These are phyloP conservation scores for Microctenopoma lineatum DNA, from an alignment of 2,797 vertebrate species.

Conservation along the genomic window DNA sequence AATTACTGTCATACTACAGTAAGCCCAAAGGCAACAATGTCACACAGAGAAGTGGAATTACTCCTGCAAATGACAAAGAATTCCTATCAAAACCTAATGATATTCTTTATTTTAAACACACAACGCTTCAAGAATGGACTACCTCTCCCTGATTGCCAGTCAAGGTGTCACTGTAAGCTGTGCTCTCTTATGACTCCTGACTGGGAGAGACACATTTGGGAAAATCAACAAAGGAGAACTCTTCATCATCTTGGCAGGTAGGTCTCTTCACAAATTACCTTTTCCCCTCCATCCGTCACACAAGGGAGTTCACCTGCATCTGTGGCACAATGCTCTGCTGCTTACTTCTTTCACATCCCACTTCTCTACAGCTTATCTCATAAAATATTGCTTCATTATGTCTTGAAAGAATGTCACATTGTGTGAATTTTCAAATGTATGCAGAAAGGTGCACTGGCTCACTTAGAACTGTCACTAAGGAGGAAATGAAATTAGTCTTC, in stretches of 20 bases:
- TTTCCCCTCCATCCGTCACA: constrained; percentile 87
- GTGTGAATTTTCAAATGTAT: constrained; percentile 56
- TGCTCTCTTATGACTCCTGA: constrained; percentile 86
- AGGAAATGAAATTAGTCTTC: constrained; percentile 37
- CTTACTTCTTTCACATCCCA: constrained; percentile 75
- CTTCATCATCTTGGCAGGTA: constrained; percentile 93
- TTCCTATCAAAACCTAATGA: constrained; percentile 76
- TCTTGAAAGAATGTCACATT: constrained; percentile 62
- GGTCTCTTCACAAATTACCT: constrained; percentile 92
- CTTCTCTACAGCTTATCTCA: constrained; percentile 67
- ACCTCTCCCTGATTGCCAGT: constrained; percentile 87
- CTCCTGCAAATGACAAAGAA: constrained; percentile 73
- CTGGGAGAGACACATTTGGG: constrained; percentile 81
- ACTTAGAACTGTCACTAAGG: constrained; percentile 44
- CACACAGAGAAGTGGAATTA: constrained; percentile 62
- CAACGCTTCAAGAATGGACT: constrained; percentile 75
- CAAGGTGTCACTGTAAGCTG: constrained; percentile 84
- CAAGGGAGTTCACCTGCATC: constrained; percentile 81
- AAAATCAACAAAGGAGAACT: constrained; percentile 85
- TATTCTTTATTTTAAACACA: constrained; percentile 80
- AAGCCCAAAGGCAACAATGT: constrained; percentile 68
- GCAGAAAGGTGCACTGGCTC: constrained; percentile 40
- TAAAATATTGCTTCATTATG: constrained; percentile 74
- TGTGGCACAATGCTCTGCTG: constrained; percentile 70
- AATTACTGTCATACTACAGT: constrained; percentile 66